Evolutionary conservation across 2,888 invertebrate genomes (phyloP), one percentile per base, ranked within the genome.

Genomic region (Drosophila differens): DNA sequence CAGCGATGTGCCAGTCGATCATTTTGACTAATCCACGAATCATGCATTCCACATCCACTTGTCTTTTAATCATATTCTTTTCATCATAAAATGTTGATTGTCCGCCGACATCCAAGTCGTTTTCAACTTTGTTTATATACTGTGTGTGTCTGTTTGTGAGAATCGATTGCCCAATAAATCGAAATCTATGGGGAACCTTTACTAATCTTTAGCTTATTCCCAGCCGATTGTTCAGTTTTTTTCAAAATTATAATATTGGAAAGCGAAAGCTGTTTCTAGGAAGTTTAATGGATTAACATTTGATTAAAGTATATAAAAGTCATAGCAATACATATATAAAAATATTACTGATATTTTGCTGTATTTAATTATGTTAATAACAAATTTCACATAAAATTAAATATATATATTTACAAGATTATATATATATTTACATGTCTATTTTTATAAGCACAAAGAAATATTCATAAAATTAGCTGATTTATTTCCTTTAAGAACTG

Each of bases 1-100:
- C 39, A 82, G 79, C 7, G 77, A 84, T 61, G 76, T 76, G 2
- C 87, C 90, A 5, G 16, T 60, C 19, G 44, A 55, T 16, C 39
- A 57, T 6, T 66, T 86, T 19, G 58, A 77, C 33, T 41, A 47
- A 41, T 6, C 7, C 19, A 16, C 16, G 2, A 41, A 44, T 9
- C 2, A 10, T 41, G 4, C 5, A n/a, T 30, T 14, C 9, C 7
- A 58, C 5, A 12, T 4, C 2, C 2, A 32, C 28, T 12, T 5
- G 9, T 41, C 35, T 41, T 35, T 35, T 51, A 51, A 37, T 28
- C 41, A n/a, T 41, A n/a, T 12, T n/a, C 3, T 10, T 32, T 12
- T 25, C 14, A 14, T 39, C 32, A 22, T 14, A 63, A 55, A 39
- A 41, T 41, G n/a, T 41, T 12, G n/a, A n/a, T 41, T 41, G n/a